A percentile compares a stretch with the other conserved stretches of the same genome.
Conservation (phyloP, 2,888 invertebrate genomes). For the Parnassius mnemosyne region DNA sequence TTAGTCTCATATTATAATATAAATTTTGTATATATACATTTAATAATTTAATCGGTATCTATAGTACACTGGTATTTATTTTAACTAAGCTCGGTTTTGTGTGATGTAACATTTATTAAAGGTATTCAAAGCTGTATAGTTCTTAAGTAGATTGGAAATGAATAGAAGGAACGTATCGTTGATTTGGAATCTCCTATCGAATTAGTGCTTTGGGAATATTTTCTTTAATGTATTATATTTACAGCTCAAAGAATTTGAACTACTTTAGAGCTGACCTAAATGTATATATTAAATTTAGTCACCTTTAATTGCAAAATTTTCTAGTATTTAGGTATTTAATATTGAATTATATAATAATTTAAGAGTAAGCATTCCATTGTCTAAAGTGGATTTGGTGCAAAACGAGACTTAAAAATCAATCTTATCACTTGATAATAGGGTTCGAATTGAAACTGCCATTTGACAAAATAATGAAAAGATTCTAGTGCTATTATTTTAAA, state of each 20-base stretch:
- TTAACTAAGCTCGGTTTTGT: constrained; percentile 18
- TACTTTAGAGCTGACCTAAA: constrained; percentile 45
- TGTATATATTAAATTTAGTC: constrained; percentile 42
- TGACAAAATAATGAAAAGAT: constrained; percentile 35
- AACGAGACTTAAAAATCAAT: constrained; percentile 36
- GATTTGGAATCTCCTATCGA: constrained; percentile 26
- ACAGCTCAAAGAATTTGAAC: constrained; percentile 45
- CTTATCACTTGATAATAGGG: constrained; percentile 50
- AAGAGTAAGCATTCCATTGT: constrained; percentile 64
- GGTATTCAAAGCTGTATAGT: constrained; percentile 23
- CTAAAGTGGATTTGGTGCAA: constrained; percentile 53
- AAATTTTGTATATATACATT: constrained; percentile 20
- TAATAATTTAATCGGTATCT: not conserved
- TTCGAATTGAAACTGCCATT: constrained; percentile 58
- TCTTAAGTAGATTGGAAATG: constrained; percentile 7
- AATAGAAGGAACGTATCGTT: constrained; percentile 17
- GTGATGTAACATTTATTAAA: constrained; percentile 24
- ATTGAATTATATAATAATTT: constrained; percentile 39
- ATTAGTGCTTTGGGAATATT: constrained; percentile 27
- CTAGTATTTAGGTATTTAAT: constrained; percentile 34
- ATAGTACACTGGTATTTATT: constrained; percentile 20
- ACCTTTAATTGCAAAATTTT: constrained; percentile 28
- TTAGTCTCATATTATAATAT: constrained; percentile 6
- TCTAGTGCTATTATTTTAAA: constrained; percentile 30
- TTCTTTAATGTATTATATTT: constrained; percentile 30